A percentile compares a stretch with the other conserved stretches of the same genome.
Conservation (phyloP, 2,888 invertebrate genomes). For the Fragum sueziense region DNA sequence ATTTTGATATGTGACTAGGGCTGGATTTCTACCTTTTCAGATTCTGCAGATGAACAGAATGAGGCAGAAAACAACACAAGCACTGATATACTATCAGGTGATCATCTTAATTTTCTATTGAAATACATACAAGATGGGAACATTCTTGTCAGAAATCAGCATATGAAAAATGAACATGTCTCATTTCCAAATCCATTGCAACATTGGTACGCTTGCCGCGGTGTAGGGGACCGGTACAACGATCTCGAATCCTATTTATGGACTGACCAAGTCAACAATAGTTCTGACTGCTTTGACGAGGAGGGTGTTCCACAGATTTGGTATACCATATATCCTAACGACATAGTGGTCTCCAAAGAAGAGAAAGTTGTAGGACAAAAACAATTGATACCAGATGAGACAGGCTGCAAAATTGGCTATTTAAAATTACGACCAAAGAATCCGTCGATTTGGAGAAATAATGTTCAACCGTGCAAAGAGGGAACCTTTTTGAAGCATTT, state of each 20-base stretch:
- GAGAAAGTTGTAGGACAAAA: not conserved
- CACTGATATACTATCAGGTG: not conserved
- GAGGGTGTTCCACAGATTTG: not conserved
- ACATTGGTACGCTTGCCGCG: not conserved
- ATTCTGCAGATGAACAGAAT: no score
- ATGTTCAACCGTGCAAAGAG: not conserved
- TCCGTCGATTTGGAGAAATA: not conserved
- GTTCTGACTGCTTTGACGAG: no score
- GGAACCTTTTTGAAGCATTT: not conserved
- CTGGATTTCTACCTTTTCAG: no score
- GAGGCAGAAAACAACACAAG: no score
- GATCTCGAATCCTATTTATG: not conserved
- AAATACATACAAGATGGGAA: slow-evolving; percentile 2
- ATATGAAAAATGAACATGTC: not conserved
- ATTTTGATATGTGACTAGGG: no score
- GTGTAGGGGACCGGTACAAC: slow-evolving; percentile 4
- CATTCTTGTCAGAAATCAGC: not conserved
- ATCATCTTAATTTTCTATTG: slow-evolving; percentile 4
- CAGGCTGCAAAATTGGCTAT: slow-evolving; percentile 11
- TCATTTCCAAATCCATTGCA: not conserved
- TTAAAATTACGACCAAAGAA: slow-evolving; percentile 8
- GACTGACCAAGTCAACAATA: not conserved
- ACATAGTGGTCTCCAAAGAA: not conserved
- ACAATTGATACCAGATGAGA: slow-evolving; percentile 5
- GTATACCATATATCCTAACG: not conserved